Evolutionary conservation across 2,797 vertebrate species (phyloP), one percentile per base, ranked within the genome.

Genomic region (Acanthiza pusilla): DNA sequence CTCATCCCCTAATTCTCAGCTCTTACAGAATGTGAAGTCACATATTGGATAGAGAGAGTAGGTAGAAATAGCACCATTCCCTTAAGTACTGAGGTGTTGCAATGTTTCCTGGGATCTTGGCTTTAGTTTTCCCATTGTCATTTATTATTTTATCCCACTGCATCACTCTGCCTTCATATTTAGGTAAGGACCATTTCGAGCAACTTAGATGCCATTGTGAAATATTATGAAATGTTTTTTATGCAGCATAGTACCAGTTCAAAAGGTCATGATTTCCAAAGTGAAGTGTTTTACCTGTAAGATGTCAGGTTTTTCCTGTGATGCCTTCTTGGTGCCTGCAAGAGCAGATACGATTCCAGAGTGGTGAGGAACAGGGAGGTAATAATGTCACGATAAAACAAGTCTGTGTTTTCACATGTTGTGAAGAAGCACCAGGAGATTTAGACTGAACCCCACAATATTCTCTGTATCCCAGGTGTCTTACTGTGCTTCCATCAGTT

Each of bases 401-500:
- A 65, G 8, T 50, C 29, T 2, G 0, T 61, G 14, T 34, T 16
- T 81, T 78, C 29, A 25, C 12, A 9, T 27, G 23, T 5, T 61
- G 3, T 14, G 8, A 32, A 43, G 20, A 71, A 55, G 6, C 45
- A 62, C 32, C 7, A 50, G 23, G 22, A 85, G 12, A 16, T 27
- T 77, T 45, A 70, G 27, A 25, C 11, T 3, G 1, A 67, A 29
- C 4, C 5, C 11, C 62, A 48, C 4, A 7, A 12, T 21, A 38
- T 17, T 22, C 25, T 43, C 18, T 17, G 9, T 48, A 58, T 25
- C 16, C 26, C 21, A 21, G 2, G 7, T 53, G 22, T 18, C 29
- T 78, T 29, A 45, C 3, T 11, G 2, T 0, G 0, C 3, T n/a
- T 70, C 27, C 43, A 8, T 11, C 2, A 1, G 5, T 20, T 81